Percentiles rank a stretch among this genome's conserved stretches.
Conservation (phyloP, 2,113 vertebrate species). For the Halichoeres trimaculatus region DNA sequence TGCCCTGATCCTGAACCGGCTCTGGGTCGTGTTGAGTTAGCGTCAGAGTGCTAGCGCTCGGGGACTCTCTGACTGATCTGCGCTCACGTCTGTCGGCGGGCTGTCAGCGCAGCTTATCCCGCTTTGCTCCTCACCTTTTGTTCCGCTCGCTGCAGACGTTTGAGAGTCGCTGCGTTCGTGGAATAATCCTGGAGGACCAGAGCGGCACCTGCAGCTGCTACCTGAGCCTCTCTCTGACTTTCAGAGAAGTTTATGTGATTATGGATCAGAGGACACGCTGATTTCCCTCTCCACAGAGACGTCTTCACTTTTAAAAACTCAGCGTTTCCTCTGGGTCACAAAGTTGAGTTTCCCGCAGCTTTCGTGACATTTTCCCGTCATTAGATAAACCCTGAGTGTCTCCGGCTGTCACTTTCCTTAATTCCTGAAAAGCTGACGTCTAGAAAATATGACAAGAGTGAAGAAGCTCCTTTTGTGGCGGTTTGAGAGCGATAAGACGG, state of each 20-base stretch:
- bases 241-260: not conserved
- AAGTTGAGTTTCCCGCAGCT: not conserved
- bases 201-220: not conserved
- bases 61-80: constrained; percentile 47
- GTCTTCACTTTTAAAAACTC: not conserved
- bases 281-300: not conserved
- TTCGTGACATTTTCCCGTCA: not conserved
- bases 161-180: not conserved
- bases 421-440: constrained; percentile 11
- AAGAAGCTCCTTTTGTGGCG: not conserved
- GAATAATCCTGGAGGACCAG: constrained; percentile 4
- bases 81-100: constrained; percentile 35
- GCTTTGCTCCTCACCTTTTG: constrained; percentile 29
- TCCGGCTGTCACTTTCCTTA: not conserved
- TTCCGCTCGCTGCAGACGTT: not conserved
- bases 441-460: not conserved
- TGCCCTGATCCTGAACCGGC: constrained; percentile 41
- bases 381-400: not conserved
- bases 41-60: constrained; percentile 7
- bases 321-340: not conserved
- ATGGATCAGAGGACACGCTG: not conserved
- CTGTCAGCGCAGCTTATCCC: constrained; percentile 47
- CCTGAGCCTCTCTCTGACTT: constrained; percentile 7
- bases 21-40: constrained; percentile 21
- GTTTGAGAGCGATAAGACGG: not conserved